Percentiles rank a stretch among this genome's conserved stretches.
phyloP scores from a whole-genome alignment of 2,797 vertebrate genomes.

The Brotogeris chrysoptera region DNA sequence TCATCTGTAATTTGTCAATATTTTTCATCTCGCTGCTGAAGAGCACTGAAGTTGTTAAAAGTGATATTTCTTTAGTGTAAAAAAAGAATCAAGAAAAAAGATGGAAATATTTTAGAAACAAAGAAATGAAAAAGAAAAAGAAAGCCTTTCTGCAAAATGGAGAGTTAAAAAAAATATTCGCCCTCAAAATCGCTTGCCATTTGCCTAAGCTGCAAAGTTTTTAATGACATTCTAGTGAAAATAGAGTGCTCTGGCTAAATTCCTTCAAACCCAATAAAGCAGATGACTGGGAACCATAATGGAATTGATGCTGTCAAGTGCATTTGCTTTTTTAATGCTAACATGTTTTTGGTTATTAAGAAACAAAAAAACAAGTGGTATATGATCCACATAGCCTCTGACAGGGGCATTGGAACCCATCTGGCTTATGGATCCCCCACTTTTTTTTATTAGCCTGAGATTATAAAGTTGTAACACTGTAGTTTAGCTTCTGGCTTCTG shows the following conservation, averaged over 20 bases:
- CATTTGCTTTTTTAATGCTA: slow-evolving; percentile 67
- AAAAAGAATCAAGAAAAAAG: not conserved
- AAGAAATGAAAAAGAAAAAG: not conserved
- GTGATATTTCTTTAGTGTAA: not conserved
- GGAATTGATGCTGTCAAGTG: slow-evolving; percentile 48
- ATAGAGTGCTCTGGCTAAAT: slow-evolving; percentile 37
- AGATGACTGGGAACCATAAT: slow-evolving; percentile 59
- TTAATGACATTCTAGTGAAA: slow-evolving; percentile 55
- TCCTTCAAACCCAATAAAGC: slow-evolving; percentile 67
- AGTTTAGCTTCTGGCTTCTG: slow-evolving; percentile 70
- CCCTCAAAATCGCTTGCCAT: slow-evolving; percentile 27
- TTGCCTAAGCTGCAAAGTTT: slow-evolving; percentile 57
- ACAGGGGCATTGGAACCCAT: slow-evolving; percentile 69
- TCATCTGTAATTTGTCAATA: slow-evolving; percentile 55
- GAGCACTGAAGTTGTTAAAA: not conserved
- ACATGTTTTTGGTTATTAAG: slow-evolving; percentile 58
- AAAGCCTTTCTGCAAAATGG: not conserved
- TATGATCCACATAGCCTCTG: slow-evolving; percentile 51
- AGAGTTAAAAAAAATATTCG: slow-evolving; percentile 7
- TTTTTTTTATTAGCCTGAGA: slow-evolving; percentile 55
- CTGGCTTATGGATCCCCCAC: slow-evolving; percentile 57
- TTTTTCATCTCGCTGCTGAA: slow-evolving; percentile 44
- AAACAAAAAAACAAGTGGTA: slow-evolving; percentile 44
- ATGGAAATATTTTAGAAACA: not conserved
- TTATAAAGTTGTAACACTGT: slow-evolving; percentile 68